Evolutionary conservation across 2,888 invertebrate species (phyloP), one percentile per base, ranked within the genome.

Genomic region (Patella depressa): DNA sequence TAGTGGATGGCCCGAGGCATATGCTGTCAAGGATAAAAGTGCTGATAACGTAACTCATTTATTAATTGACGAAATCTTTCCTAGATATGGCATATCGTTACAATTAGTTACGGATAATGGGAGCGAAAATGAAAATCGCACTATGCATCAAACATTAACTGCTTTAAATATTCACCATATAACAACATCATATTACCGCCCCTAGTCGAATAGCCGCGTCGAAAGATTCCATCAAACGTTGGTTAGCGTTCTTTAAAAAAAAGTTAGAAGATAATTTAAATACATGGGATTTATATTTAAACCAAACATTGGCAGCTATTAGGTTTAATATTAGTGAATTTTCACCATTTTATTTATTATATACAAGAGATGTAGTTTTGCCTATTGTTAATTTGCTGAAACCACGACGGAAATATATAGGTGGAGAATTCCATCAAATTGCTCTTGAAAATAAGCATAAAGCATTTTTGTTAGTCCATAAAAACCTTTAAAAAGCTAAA

Each of bases 141-240:
- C 17, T 7, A 55, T 75, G 54, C 70, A 15, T 17, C 71, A 75
- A 75, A 75, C 70, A 12, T 17, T 71, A 19, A 15, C 17, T 19
- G n/a, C 17, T 71, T 45, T 71, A 19, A 71, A 71, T 71, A 71
- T 71, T 34, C 17, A 71, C 79, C 81, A 14, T 29, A 81, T 29
- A 81, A 83, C 59, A 80, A 80, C 55, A 15, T 80, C 3, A 24
- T 81, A 3, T 80, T 77, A 53, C 80, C 80, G 17, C n/a, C 72
- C 80, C 55, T 17, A 77, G 53, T 76, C 76, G 19, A 81, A 80
- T 71, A 11, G 59, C 14, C 79, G 81, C 59, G 80, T 81, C 19
- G 29, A 29, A 29, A 79, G 80, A 11, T 53, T 34, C 3, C 77
- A 80, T 75, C 70, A 81, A 74, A 79, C 78, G 12, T 54, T 82